Conservation (phyloP, 2,113 vertebrate genomes). For the Saguinus imperator region DNA sequence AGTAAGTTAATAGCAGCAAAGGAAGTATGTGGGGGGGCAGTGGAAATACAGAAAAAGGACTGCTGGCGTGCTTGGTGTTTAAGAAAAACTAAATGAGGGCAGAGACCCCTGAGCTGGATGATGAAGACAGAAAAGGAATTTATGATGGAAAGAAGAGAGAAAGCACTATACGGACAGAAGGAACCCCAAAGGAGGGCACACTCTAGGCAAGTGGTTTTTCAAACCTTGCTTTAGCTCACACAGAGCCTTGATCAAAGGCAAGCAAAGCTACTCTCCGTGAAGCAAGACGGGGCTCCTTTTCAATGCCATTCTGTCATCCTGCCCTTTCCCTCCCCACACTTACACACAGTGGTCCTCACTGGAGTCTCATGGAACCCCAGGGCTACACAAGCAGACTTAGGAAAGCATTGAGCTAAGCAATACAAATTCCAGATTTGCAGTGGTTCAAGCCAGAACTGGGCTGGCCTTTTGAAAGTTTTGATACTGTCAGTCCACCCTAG, state of each 20-base stretch:
- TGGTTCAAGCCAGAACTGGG: not conserved
- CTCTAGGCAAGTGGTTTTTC: not conserved
- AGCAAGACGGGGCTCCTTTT: accelerated
- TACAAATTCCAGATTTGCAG: not conserved
- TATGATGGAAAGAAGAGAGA: no score
- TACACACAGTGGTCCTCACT: not conserved
- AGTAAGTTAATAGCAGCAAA: not conserved
- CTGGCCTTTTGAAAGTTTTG: not conserved
- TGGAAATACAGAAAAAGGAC: not conserved
- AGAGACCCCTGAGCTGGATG: not conserved
- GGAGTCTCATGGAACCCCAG: not conserved
- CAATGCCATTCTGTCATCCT: no score
- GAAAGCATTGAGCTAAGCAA: not conserved
- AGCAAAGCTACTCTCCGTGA: not conserved
- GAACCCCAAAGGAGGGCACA: not conserved
- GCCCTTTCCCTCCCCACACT: not conserved
- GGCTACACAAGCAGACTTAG: not conserved
- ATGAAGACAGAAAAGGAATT: not conserved
- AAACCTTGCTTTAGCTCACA: not conserved
- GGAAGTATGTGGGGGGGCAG: accelerated
- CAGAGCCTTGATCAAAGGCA: accelerated
- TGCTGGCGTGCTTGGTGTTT: no score
- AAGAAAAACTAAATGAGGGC: not conserved
- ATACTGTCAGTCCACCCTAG: no score
- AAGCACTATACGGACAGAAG: not conserved